Percentiles rank a stretch among this genome's conserved stretches.
These are phyloP conservation scores for Falco berigora DNA, from an alignment of 2,797 vertebrate species.

Conservation along the genomic window DNA sequence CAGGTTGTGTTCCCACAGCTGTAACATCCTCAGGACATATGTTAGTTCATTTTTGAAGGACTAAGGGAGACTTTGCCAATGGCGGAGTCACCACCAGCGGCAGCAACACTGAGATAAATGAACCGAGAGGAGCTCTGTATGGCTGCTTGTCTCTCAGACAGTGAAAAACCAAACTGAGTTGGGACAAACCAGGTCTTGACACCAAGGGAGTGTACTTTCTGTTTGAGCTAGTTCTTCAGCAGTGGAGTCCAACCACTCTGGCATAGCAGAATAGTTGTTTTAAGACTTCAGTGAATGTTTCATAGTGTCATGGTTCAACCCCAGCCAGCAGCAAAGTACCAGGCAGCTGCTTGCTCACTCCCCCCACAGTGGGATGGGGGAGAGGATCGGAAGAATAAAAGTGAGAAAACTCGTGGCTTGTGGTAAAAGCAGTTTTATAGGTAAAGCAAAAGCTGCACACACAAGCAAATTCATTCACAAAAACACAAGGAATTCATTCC, in stretches of 20 bases:
- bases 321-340: too few relatives aligned
- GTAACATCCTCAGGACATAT: not conserved
- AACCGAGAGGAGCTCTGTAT: not conserved
- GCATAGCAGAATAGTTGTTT: not conserved
- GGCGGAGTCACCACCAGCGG: not conserved
- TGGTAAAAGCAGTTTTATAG: too few relatives aligned
- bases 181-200: not conserved
- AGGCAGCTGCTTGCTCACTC: too few relatives aligned
- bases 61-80: not conserved
- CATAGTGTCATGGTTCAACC: not conserved
- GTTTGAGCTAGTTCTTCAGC: not conserved
- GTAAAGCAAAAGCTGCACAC: too few relatives aligned
- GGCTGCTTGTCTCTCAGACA: not conserved
- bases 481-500: too few relatives aligned
- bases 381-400: too few relatives aligned
- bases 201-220: not conserved
- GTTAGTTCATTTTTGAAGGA: not conserved
- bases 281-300: not conserved
- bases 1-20: not conserved
- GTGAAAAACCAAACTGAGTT: not conserved
- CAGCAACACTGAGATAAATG: not conserved
- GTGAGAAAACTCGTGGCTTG: too few relatives aligned
- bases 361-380: too few relatives aligned
- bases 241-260: not conserved
- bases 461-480: too few relatives aligned